These are phyloP conservation scores for Halcyon smyrnensis DNA, from an alignment of 2,797 vertebrate genomes.

Conservation along the genomic window DNA sequence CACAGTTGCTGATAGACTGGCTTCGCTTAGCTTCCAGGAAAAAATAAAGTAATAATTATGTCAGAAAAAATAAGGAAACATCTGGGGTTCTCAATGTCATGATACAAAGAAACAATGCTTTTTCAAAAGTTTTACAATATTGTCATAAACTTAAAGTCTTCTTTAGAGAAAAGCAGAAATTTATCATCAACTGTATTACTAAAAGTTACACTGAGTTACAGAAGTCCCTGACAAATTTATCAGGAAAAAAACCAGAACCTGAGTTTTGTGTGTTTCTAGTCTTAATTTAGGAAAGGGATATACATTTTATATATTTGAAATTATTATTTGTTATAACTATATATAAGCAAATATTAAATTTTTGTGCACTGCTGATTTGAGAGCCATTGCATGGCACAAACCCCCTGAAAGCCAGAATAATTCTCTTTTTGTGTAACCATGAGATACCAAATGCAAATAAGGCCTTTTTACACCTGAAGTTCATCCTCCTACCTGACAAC, in stretches of 20 bases:
- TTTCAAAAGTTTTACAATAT: neutral
- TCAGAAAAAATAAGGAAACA: conserved; percentile 57
- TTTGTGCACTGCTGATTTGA: neutral
- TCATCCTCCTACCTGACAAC: neutral
- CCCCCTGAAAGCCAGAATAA: neutral
- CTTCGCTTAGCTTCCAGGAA: conserved; percentile 96
- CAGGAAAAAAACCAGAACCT: neutral
- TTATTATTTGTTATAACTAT: neutral
- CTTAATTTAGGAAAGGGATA: neutral
- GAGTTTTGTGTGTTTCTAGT: neutral
- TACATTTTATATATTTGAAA: neutral
- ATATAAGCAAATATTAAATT: neutral
- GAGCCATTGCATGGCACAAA: neutral
- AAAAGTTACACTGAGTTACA: neutral
- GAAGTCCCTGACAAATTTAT: neutral
- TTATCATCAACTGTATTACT: neutral
- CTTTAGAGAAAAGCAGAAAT: neutral
- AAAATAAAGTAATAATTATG: conserved; percentile 78
- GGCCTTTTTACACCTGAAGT: neutral
- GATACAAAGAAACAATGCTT: neutral
- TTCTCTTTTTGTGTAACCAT: neutral
- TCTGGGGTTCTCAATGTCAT: neutral
- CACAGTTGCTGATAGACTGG: conserved; percentile 99
- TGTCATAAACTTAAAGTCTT: neutral
- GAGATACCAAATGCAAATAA: neutral